Conservation (phyloP, 2,888 invertebrate genomes). For the Apamea sordens region DNA sequence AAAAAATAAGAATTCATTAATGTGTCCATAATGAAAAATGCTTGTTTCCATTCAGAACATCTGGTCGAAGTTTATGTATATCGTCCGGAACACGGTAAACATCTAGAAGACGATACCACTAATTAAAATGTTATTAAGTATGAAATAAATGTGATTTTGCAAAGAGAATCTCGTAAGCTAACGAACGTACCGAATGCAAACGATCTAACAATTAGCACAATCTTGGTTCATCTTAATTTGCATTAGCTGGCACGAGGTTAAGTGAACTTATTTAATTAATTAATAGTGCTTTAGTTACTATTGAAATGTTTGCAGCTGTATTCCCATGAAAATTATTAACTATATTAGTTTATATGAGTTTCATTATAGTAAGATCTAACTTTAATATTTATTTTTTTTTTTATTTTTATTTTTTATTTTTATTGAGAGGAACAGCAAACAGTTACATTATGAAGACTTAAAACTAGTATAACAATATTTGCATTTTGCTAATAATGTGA, state of each 20-base stretch:
- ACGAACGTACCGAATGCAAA: constrained; percentile 34
- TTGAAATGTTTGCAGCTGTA: background rate
- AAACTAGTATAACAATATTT: too few species aligned
- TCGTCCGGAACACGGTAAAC: too few species aligned
- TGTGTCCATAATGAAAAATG: too few species aligned
- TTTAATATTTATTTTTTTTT: too few species aligned
- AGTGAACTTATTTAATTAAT: constrained; percentile 26
- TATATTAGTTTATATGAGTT: background rate
- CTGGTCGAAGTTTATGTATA: too few species aligned
- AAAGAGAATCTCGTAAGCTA: constrained; percentile 25
- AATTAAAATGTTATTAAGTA: background rate
- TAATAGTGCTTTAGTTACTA: background rate
- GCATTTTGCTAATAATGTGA: too few species aligned
- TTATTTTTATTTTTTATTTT: too few species aligned
- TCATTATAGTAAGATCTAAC: background rate
- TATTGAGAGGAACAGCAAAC: too few species aligned
- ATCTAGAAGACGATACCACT: background rate
- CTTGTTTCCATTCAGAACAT: too few species aligned
- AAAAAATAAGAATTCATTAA: too few species aligned
- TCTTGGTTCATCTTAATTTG: constrained; percentile 29
- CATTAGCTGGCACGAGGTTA: constrained; percentile 41
- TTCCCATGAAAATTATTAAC: background rate
- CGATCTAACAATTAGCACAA: constrained; percentile 38
- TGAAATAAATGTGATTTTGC: background rate
- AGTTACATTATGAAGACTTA: too few species aligned